Evolutionary conservation across 2,113 vertebrate genomes (phyloP).

Genomic region (Alaudala cheleensis): DNA sequence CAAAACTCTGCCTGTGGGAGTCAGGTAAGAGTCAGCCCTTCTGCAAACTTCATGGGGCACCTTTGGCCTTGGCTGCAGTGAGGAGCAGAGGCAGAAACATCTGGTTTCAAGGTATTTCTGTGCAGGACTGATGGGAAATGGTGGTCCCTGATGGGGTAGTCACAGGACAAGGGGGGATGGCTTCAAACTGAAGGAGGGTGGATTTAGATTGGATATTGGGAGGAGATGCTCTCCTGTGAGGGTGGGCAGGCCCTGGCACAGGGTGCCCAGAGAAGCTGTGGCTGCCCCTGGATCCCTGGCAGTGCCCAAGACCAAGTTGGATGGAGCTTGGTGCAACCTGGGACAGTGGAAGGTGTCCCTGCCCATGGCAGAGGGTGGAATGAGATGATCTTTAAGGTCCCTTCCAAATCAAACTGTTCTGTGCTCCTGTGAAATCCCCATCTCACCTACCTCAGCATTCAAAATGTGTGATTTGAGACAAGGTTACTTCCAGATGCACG

Average conservation of each 20-base stretch:
- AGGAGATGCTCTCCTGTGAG: neutral
- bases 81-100: neutral
- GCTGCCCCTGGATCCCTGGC: neutral
- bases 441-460: neutral
- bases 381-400: accelerated
- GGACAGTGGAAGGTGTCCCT: neutral
- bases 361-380: accelerated
- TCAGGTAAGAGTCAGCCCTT: neutral
- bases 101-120: neutral
- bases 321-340: accelerated
- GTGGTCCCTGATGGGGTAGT: neutral
- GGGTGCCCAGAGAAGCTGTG: neutral
- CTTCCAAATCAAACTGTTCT: neutral
- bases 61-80: neutral
- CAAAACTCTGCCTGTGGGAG: neutral
- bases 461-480: neutral
- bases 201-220: neutral
- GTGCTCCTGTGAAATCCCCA: neutral
- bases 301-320: neutral
- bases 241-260: accelerated
- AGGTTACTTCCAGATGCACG: accelerated
- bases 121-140: neutral
- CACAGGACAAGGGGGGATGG: too few species aligned
- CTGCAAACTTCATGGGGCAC: neutral
- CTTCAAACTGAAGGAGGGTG: neutral